Evolutionary conservation across 2,113 vertebrate species (phyloP), one percentile per base, ranked within the genome.

Genomic region (Formicarius rufipectus): DNA sequence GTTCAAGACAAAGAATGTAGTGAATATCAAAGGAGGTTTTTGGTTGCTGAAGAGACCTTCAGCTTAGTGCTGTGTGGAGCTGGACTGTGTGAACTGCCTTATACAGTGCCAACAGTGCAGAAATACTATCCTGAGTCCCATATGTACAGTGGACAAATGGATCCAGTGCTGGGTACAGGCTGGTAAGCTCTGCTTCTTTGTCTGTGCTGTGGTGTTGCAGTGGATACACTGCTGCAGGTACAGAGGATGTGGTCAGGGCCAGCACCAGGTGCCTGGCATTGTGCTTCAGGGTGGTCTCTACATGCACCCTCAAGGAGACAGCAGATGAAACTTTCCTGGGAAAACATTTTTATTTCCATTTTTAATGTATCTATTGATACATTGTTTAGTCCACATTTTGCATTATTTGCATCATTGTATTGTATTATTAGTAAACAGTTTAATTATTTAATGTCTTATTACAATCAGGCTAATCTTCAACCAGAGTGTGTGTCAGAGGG

Each of bases 221-320:
- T 80, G 37, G 19, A 30, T 47, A 2, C 27, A 8, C 17, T 37
- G 12, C 35, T 68, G 24, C 42, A 39, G 5, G 35, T 18, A 28
- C 53, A 82, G 15, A 37, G 67, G 22, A 47, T 0, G 0, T 17
- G 16, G 25, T 55, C 9, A 42, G 76, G n/a, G n/a, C 31, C 55
- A 55, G 16, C 23, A 39, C 19, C 42, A 35, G 44, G 33, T 14
- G 81, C 30, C 81, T 35, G 40, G 13, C 20, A 59, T 6, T 0
- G 0, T 45, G 40, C 25, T 74, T 53, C 18, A 6, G 5, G 12
- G n/a, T 62, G 42, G 28, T 79, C 13, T 63, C 19, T 56, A 1
- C 0, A 0, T 78, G 27, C 5, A 73, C 1, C 17, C 21, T 83
- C 37, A 37, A n/a, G 37, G 31, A 66, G 55, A 53, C 2, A 55